A percentile compares a stretch with the other conserved stretches of the same genome.
Conservation (phyloP, 2,797 vertebrate species). For the Perodicticus potto region DNA sequence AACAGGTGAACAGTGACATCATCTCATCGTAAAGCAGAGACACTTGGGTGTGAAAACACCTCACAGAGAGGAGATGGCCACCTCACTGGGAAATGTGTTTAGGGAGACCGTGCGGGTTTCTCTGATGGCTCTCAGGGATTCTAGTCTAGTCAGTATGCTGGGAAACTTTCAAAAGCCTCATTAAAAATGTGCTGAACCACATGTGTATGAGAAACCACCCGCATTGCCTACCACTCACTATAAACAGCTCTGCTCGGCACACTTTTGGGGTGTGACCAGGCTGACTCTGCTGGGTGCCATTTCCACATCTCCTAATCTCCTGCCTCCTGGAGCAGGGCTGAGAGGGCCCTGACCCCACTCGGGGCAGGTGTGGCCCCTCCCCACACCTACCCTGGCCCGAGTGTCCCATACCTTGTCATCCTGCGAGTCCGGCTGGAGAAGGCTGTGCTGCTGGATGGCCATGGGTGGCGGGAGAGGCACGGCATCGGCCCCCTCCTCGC, state of each 20-base stretch:
- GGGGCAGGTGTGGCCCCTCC: too few relatives aligned
- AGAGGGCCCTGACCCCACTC: background rate
- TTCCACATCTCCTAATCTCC: background rate
- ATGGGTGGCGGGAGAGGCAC: slow-evolving; percentile 98
- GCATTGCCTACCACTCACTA: background rate
- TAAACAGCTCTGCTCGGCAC: background rate
- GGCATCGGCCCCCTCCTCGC: slow-evolving; percentile 96
- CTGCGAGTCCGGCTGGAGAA: slow-evolving; percentile 97
- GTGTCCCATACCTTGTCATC: slow-evolving; percentile 95
- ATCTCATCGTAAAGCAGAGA: background rate
- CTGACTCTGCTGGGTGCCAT: background rate
- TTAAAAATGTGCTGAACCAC: background rate
- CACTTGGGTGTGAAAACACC: background rate
- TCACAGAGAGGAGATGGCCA: background rate
- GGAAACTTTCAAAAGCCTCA: background rate
- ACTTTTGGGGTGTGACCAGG: background rate
- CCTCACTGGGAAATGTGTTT: rapidly evolving
- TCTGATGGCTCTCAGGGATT: background rate
- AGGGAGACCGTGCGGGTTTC: background rate
- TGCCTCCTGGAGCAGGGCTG: background rate
- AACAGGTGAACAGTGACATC: background rate
- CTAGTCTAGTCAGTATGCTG: background rate
- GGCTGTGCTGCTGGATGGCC: slow-evolving; percentile 99
- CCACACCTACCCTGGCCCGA: background rate
- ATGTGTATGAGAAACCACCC: background rate